Conservation (phyloP, 2,888 invertebrate species). For the Hymenopus coronatus region DNA sequence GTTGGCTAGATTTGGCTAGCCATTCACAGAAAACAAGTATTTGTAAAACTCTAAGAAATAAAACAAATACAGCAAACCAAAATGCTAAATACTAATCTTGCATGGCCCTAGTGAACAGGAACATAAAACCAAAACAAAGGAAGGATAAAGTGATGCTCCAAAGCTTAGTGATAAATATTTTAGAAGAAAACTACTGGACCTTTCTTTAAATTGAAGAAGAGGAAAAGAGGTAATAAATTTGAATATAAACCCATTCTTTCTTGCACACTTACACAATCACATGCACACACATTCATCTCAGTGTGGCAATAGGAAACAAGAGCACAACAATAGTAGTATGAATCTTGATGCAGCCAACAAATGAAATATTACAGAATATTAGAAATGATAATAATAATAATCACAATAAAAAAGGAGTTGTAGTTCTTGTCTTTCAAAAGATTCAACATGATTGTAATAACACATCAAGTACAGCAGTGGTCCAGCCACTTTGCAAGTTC, state of each 20-base stretch:
- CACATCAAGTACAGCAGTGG: not conserved
- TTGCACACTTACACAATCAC: not conserved
- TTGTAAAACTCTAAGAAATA: not conserved
- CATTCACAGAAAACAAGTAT: not conserved
- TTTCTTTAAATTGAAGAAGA: not conserved
- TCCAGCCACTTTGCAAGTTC: not conserved
- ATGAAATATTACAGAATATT: not conserved
- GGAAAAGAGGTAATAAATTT: not conserved
- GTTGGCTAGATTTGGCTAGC: not conserved
- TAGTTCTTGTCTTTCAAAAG: slow-evolving; percentile 6
- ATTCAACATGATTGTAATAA: slow-evolving; percentile 18
- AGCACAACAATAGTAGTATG: not conserved
- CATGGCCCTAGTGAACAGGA: not conserved
- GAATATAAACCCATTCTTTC: slow-evolving; percentile 2
- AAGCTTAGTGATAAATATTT: not conserved
- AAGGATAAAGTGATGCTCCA: not conserved
- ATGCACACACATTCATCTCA: not conserved
- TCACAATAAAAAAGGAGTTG: not conserved
- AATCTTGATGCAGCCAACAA: slow-evolving; percentile 17
- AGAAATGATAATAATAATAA: not conserved
- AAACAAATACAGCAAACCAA: not conserved
- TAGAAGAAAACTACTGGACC: not conserved
- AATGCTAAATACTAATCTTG: not conserved
- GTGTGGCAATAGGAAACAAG: slow-evolving; percentile 9
- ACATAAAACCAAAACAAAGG: not conserved